Base-by-base conservation (phyloP, 2,797 vertebrate species). In the Acanthurus lineatus region DNA sequence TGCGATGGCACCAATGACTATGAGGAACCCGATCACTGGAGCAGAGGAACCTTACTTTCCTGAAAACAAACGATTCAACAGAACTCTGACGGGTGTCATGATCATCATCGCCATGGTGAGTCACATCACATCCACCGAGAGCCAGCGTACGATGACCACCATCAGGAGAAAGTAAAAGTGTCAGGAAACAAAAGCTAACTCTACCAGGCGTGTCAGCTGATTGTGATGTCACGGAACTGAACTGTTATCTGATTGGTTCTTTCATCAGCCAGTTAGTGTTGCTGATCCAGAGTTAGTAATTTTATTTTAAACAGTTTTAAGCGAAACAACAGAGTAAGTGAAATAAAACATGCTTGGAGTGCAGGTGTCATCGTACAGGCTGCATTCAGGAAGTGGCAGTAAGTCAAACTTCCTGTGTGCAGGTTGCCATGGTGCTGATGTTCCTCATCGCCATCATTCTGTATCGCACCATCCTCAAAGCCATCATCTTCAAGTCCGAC, bases 21-120 rank as follows among this genome's bases (percentile, higher is more conserved):
- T 92, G 76, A 93, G 93, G 85, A 96, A 96, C 88, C 95, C 95
- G 0, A 87, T 95, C 76, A 96, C 95, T 0, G 96, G 95, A 2
- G 86, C 91, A 0, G 96, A 96, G 80, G 96, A 96, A 42, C 96
- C 96, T 0, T 92, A 95, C 79, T 96, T 96, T 53, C 94, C 96
- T 0, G 77, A 91, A 22, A 78, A 47, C 0, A 91, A 86, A 6
- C 86, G 90, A 0, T 52, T 96, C n/a, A 93, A 93, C 19, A 85
- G 92, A 44, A 93, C 93, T 48, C 28, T 96, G 66, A 95, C 94
- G 0, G 91, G 96, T 45, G 96, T 93, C 56, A 94, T 95, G 91
- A 91, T 94, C 87, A 95, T 96, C 17, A 2, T 96, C 15, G 25
- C 94, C 58, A 96, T 96, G 96, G 96, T 96, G 82, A 94, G 51